Conservation (phyloP, 1,140 invertebrate species). For the Leptinotarsa defecta region DNA sequence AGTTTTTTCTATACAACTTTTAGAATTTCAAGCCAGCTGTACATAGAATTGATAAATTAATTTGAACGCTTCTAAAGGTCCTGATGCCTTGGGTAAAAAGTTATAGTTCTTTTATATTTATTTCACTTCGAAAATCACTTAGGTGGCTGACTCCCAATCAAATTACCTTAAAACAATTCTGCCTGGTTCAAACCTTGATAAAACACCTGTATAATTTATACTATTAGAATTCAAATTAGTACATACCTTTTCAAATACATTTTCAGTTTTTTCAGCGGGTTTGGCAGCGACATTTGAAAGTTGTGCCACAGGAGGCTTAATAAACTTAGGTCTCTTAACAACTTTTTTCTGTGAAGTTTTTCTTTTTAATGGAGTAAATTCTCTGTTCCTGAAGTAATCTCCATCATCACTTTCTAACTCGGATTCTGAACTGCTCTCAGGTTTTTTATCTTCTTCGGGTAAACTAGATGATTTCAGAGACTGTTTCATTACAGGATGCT, state of each 20-base stretch:
- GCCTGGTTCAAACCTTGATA: too few relatives aligned
- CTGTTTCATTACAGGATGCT: conserved; percentile 35
- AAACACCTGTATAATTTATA: too few relatives aligned
- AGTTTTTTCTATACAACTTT: too few relatives aligned
- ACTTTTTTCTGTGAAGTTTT: conserved; percentile 62
- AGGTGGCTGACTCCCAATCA: too few relatives aligned
- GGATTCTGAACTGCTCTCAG: conserved; percentile 65
- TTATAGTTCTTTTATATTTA: too few relatives aligned
- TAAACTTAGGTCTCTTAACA: conserved; percentile 69
- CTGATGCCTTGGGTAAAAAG: too few relatives aligned
- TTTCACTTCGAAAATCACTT: too few relatives aligned
- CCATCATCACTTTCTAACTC: conserved; percentile 77
- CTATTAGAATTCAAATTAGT: too few relatives aligned
- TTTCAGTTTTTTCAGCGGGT: conserved; percentile 60
- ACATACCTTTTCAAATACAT: conserved; percentile 67
- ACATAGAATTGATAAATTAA: too few relatives aligned
- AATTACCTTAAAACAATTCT: too few relatives aligned
- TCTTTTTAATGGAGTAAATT: conserved; percentile 61
- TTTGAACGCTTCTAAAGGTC: too few relatives aligned
- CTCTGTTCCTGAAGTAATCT: conserved; percentile 51
- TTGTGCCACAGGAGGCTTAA: conserved; percentile 56
- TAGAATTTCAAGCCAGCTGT: too few relatives aligned
- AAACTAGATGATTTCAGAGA: conserved; percentile 26
- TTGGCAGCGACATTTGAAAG: conserved; percentile 54
- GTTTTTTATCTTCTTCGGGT: conserved; percentile 2